Percentiles rank a stretch among this genome's conserved stretches.
Conservation (phyloP, 2,888 invertebrate species). For the Augochlorella aurata region DNA sequence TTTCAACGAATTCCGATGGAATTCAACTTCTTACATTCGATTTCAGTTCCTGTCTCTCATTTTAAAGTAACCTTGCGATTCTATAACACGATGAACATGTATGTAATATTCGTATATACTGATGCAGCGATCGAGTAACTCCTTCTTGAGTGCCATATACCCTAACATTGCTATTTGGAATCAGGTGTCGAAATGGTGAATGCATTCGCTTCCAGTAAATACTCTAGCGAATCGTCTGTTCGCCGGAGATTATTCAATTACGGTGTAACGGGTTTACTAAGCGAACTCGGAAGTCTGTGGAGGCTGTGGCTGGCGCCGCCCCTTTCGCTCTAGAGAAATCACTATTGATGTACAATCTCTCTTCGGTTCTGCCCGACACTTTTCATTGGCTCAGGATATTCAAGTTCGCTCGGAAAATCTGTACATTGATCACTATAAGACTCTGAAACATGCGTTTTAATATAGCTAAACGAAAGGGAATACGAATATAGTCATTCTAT, state of each 20-base stretch:
- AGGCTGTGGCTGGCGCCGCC: background rate
- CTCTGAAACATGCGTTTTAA: slow-evolving; percentile 30
- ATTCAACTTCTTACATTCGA: slow-evolving; percentile 32
- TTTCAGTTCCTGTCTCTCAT: slow-evolving; percentile 56
- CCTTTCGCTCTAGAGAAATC: background rate
- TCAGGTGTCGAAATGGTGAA: slow-evolving; percentile 21
- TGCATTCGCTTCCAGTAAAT: slow-evolving; percentile 18
- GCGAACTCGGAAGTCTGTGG: background rate
- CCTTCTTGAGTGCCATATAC: slow-evolving; percentile 62
- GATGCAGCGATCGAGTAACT: slow-evolving; percentile 48
- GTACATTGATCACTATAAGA: slow-evolving; percentile 36
- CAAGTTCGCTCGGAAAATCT: background rate
- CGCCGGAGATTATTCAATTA: slow-evolving; percentile 40
- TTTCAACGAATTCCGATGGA: slow-evolving; percentile 23
- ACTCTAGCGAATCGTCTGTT: slow-evolving; percentile 36
- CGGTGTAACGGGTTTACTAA: background rate
- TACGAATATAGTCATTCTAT: slow-evolving; percentile 43
- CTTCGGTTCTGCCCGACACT: background rate
- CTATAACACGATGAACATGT: slow-evolving; percentile 50
- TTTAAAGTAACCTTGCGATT: slow-evolving; percentile 48
- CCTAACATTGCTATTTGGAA: slow-evolving; percentile 29
- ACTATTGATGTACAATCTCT: background rate
- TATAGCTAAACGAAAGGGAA: slow-evolving; percentile 28
- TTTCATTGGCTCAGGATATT: background rate
- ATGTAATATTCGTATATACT: slow-evolving; percentile 56